phyloP scores from a whole-genome alignment of 2,888 invertebrate genomes.

The Sesia bembeciformis region DNA sequence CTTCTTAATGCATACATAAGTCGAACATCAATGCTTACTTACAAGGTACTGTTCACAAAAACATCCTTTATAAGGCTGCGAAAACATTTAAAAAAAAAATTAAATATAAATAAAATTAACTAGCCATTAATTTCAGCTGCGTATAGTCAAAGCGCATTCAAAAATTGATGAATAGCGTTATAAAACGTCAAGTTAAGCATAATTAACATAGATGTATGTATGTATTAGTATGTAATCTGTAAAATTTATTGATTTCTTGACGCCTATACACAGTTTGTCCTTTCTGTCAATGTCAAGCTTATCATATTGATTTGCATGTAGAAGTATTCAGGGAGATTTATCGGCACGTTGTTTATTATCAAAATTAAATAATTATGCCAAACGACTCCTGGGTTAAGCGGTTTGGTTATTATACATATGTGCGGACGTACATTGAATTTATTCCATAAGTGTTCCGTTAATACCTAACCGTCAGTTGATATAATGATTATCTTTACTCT shows the following conservation, averaged over 20 bases:
- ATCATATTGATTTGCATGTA: constrained; percentile 25
- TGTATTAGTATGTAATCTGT: constrained; percentile 19
- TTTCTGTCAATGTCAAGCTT: constrained; percentile 37
- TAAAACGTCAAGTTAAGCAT: constrained; percentile 16
- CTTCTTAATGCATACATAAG: too few species aligned
- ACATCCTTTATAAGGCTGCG: too few species aligned
- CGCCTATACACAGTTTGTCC: constrained; percentile 31
- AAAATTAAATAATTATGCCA: not conserved
- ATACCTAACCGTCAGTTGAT: too few species aligned
- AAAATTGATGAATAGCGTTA: constrained; percentile 2
- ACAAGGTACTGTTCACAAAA: too few species aligned
- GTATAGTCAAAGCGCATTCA: not conserved
- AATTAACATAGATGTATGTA: constrained; percentile 31
- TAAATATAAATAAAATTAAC: not conserved
- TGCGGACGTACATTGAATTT: too few species aligned
- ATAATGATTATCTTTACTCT: too few species aligned
- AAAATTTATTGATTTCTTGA: constrained; percentile 34
- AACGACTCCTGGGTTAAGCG: not conserved
- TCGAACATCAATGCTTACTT: too few species aligned
- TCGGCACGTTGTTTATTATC: not conserved
- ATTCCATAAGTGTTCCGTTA: too few species aligned
- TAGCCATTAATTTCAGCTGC: not conserved
- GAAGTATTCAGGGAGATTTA: constrained; percentile 3
- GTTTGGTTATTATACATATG: too few species aligned
- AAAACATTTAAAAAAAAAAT: too few species aligned